Conservation (phyloP, 2,113 vertebrate species). For the Xiphophorus hellerii region DNA sequence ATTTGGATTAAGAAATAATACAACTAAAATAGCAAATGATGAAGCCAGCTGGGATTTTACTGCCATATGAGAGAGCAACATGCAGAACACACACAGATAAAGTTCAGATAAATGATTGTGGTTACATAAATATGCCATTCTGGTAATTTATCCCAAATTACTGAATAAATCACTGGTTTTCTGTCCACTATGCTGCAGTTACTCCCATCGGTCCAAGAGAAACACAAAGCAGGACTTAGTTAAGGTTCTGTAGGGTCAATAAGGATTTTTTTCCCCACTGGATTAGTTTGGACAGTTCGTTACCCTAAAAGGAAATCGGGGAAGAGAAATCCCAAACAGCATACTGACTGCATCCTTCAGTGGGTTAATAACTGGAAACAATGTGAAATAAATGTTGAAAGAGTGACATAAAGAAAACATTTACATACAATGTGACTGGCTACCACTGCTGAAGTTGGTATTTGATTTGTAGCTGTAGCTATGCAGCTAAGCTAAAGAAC, state of each 20-base stretch:
- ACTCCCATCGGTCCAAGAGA: background rate
- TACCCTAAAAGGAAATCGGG: background rate
- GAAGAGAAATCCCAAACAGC: background rate
- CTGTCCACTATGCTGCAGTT: constrained; percentile 10
- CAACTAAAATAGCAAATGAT: constrained; percentile 40
- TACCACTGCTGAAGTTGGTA: too few relatives aligned
- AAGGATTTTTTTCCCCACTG: background rate
- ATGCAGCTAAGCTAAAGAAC: too few relatives aligned
- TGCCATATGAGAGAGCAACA: constrained; percentile 17
- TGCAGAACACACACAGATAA: background rate
- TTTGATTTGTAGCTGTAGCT: too few relatives aligned
- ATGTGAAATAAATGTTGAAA: too few relatives aligned
- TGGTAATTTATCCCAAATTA: constrained; percentile 8
- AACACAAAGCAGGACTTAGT: background rate
- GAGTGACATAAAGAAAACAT: too few relatives aligned
- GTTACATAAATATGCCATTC: background rate
- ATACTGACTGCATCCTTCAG: too few relatives aligned
- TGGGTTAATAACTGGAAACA: too few relatives aligned
- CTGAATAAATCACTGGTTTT: background rate
- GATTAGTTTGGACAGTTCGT: background rate
- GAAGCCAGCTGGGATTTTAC: constrained; percentile 49
- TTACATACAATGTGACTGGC: too few relatives aligned
- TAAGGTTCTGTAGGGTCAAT: background rate
- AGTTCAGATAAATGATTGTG: constrained; percentile 3
- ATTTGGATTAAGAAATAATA: constrained; percentile 67